These are phyloP conservation scores for Nymphalis polychloros DNA, from an alignment of 2,888 invertebrate genomes.

Conservation along the genomic window DNA sequence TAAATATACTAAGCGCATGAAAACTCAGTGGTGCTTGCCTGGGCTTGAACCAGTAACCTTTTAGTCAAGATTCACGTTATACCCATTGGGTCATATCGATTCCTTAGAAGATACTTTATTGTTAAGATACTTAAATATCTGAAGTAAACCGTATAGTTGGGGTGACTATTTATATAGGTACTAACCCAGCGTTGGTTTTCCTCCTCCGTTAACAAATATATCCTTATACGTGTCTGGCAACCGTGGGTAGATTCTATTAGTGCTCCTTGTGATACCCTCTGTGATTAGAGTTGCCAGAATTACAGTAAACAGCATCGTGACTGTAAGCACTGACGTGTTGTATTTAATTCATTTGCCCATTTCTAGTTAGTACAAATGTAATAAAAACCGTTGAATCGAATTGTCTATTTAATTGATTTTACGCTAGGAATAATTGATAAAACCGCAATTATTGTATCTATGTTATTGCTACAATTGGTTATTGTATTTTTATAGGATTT, in stretches of 20 bases:
- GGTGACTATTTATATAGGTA: conserved; percentile 22
- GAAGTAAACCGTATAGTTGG: too few species aligned
- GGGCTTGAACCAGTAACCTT: too few species aligned
- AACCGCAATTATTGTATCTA: conserved; percentile 9
- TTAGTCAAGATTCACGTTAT: too few species aligned
- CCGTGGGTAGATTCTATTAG: conserved; percentile 1
- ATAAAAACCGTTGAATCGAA: conserved; percentile 11
- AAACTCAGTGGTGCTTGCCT: too few species aligned
- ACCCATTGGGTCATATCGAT: too few species aligned
- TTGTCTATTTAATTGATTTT: conserved; percentile 28
- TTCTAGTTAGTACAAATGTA: too few species aligned
- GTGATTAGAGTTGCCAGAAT: conserved; percentile 20
- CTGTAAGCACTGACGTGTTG: neutral
- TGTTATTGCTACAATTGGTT: too few species aligned
- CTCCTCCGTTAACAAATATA: conserved; percentile 46
- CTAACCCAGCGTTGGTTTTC: conserved; percentile 50
- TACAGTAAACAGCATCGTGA: conserved; percentile 16
- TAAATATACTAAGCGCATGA: too few species aligned
- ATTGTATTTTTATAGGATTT: too few species aligned
- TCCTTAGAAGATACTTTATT: too few species aligned
- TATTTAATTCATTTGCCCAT: neutral
- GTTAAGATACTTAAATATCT: too few species aligned
- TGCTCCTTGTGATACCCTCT: neutral
- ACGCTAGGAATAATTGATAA: conserved; percentile 14
- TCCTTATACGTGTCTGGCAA: conserved; percentile 44